Evolutionary conservation across 1,140 invertebrate genomes (phyloP), one percentile per base, ranked within the genome.

Genomic region (Yoshiicerus persimilis): DNA sequence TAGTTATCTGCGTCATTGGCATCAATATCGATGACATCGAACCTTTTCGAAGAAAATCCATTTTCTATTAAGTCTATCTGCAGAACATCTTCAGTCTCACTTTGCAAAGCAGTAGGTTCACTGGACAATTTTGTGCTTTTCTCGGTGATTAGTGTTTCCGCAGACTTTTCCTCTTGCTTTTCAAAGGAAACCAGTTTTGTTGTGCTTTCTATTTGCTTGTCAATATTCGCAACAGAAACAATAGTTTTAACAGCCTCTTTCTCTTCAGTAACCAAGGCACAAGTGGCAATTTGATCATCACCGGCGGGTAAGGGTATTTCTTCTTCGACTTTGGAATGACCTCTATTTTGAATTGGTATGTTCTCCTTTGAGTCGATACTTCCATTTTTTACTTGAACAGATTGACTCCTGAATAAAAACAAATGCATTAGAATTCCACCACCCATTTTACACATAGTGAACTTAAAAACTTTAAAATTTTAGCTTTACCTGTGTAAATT

Each of bases 1-100:
- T 96, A 96, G 91, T 97, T 96, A 70, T 95, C 94, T 84, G 92
- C 93, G 91, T 96, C 96, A 89, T 96, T 95, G 91, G 95, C 94
- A 92, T 98, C 97, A 91, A 97, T 96, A 90, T 96, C 95, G n/a
- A 80, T 32, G 4, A 80, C 32, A 36, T 20, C 30, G 38, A 80
- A 80, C n/a, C 75, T 34, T 36, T 80, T 80, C 9, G 30, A 27
- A 0, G 64, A 80, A 23, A 80, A 80, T 36, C 75, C 75, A 70
- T 30, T 32, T 87, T 93, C 92, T 30, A 94, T 25, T n/a, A 75
- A 62, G 25, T 89, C 86, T 11, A 16, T 30, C 11, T 86, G 70
- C 10, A 23, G 85, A 86, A 62, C 23, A 39, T 27, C 39, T 36
- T 86, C 75, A 27, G 27, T 34, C 32, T 41, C 36, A 34, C n/a